Base-by-base conservation (phyloP, 2,797 vertebrate species). In the Avahi laniger region DNA sequence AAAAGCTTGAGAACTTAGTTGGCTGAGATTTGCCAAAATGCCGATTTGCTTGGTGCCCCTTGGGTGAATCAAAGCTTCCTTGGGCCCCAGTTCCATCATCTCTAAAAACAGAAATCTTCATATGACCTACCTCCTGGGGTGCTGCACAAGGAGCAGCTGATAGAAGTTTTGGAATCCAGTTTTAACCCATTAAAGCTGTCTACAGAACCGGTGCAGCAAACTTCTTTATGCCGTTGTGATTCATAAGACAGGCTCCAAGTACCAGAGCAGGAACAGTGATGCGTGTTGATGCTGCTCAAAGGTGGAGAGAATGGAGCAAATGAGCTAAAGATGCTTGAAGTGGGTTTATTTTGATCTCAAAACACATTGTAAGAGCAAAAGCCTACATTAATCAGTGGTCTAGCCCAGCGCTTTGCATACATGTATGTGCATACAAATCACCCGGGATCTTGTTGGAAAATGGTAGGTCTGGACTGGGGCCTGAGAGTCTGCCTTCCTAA, bases 341-440 rank as follows among this genome's bases (percentile, higher is more conserved):
- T 89, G 54, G 61, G 22, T 78, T 97, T 67, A 89, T 54, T 88
- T 90, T 93, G 15, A 89, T 46, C 38, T 89, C 61, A 69, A 89
- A 88, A 72, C 13, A 50, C 41, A 79, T 33, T 65, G 65, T 33
- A 91, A 91, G 38, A 86, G 93, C 88, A 91, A 70, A 91, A 52
- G 15, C 43, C 61, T 54, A 52, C 15, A 18, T 89, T 63, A 95
- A 63, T 83, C 78, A 69, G 48, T 54, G 67, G 63, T 8, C 38
- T 65, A 70, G 78, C 46, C 75, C 46, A 15, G 9, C 35, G 94
- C 89, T 95, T 94, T 38, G n/a, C 82, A 65, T 83, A 86, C 30
- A 28, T n/a, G 65, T 48, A 54, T 28, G 7, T 69, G 33, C 67
- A 7, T 33, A 52, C 12, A 67, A 48, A 43, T 79, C 26, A 30